Evolutionary conservation across 2,888 invertebrate genomes (phyloP).

Genomic region (Elysia crispata): DNA sequence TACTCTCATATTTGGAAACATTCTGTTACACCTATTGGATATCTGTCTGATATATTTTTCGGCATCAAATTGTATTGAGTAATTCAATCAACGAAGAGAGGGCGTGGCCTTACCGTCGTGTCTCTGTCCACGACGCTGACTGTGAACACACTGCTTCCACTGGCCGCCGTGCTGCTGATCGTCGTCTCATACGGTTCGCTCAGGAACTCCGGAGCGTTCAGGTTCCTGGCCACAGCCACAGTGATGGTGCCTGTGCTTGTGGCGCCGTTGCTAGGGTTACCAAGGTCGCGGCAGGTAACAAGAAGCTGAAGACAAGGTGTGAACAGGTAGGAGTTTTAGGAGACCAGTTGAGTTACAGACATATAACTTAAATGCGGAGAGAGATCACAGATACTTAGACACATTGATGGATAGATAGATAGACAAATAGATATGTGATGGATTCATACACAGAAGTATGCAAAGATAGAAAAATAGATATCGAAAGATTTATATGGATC

Average conservation of each 20-base stretch:
- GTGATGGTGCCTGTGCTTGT: constrained; percentile 64
- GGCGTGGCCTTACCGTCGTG: constrained; percentile 53
- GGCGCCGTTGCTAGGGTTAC: constrained; percentile 58
- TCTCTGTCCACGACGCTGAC: constrained; percentile 62
- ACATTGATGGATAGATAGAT: no score
- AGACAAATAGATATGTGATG: no score
- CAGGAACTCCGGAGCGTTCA: constrained; percentile 60
- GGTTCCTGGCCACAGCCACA: constrained; percentile 65
- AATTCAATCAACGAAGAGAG: no score
- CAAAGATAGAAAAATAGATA: no score
- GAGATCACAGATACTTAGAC: neutral
- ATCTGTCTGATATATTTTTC: no score
- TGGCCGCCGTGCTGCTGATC: constrained; percentile 54
- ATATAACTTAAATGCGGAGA: neutral
- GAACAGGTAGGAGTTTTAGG: no score
- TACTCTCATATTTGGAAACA: no score
- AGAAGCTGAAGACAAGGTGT: constrained; percentile 51
- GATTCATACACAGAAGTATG: no score
- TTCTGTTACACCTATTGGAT: no score
- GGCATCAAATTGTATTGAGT: no score
- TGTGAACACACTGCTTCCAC: constrained; percentile 54
- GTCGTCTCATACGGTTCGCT: constrained; percentile 56
- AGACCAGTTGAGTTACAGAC: no score
- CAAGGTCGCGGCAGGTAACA: constrained; percentile 61
- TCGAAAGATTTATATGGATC: no score